Conservation (phyloP, 2,888 invertebrate species). For the Flexamia atlantica region DNA sequence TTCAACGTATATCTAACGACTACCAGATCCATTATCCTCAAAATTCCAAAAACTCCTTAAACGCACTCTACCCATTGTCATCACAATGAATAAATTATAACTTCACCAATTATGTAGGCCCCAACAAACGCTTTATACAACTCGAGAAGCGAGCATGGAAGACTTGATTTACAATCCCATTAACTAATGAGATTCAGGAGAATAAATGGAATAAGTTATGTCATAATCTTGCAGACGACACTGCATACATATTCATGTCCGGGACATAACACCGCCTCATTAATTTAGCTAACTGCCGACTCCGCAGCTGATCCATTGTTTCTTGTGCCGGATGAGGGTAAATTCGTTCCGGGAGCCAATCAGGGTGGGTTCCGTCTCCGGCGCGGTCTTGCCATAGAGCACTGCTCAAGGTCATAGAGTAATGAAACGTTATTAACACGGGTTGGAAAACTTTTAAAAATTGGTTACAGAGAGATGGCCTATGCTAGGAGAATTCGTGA, state of each 20-base stretch:
- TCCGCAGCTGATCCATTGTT: slow-evolving; percentile 49
- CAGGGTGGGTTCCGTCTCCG: slow-evolving; percentile 20
- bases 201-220: slow-evolving; percentile 32
- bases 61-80: no score
- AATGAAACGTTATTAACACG: background rate
- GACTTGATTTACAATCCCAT: slow-evolving; percentile 7
- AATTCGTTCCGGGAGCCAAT: slow-evolving; percentile 46
- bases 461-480: no score
- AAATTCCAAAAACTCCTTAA: no score
- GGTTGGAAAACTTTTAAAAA: no score
- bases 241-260: slow-evolving; percentile 52
- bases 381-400: background rate
- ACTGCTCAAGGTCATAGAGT: background rate
- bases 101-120: background rate
- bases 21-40: no score
- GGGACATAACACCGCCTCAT: slow-evolving; percentile 9
- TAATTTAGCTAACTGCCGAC: slow-evolving; percentile 49
- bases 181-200: slow-evolving; percentile 36
- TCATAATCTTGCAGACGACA: slow-evolving; percentile 41
- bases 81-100: background rate
- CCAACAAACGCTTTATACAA: background rate
- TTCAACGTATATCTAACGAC: no score
- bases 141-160: background rate
- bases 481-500: no score
- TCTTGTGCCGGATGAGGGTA: slow-evolving; percentile 30